Evolutionary conservation across 2,888 invertebrate genomes (phyloP), one percentile per base, ranked within the genome.

Genomic region (Amiota mariae): DNA sequence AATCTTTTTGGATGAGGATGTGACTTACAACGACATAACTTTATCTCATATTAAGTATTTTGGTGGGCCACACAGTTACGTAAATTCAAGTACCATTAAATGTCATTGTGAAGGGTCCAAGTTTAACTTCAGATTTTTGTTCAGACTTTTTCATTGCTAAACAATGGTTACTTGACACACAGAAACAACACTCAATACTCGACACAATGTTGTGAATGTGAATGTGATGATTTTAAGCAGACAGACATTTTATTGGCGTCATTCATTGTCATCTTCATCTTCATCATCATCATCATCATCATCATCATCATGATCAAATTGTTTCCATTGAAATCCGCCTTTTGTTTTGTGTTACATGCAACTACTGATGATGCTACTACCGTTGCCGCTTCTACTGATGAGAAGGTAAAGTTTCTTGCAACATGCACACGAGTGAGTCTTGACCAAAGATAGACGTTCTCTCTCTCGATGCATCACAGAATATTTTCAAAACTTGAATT

Each of bases 241-340:
- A 24, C 2, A 36, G 6, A 79, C 83, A 83, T 83, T 85, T 83
- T 85, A 83, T 83, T 83, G 83, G 82, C 85, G 84, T 85, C 85
- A 51, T n/a, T 51, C 12, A n/a, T 51, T 51, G 54, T 36, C 36
- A 24, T 24, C 24, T 2, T 24, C 24, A 24, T 24, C 24, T 2
- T 24, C 24, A 24, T 24, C 24, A 24, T 24, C 24, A 24, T 24
- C 24, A 36, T 36, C 36, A 36, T 36, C 36, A 36, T 36, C 36
- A 36, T 36, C 3, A 59, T 59, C 54, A 54, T 54, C 54, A 12
- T 12, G 13, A 85, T 83, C 85, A 79, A 81, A 80, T 84, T 76
- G 85, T 77, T 85, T 85, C 85, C 75, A 63, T 82, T 79, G 85
- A 83, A 85, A 85, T 83, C 83, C 80, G 83, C 85, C 73, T 76